Evolutionary conservation across 30 jellyfish, hydroid and myxozoan species (phyloP).

Genomic region (Hydractinia echinata): DNA sequence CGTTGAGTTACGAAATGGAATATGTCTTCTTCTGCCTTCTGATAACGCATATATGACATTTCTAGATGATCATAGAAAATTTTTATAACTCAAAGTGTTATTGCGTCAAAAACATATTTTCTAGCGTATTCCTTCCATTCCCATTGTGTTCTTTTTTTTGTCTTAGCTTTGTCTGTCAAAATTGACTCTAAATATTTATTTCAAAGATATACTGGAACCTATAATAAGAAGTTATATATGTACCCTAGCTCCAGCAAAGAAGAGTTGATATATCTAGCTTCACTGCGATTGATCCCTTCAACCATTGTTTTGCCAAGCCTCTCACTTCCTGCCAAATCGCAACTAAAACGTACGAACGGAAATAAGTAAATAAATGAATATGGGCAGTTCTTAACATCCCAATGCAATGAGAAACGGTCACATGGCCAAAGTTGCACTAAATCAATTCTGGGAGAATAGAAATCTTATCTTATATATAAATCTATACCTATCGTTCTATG

Average conservation of each 20-base stretch:
- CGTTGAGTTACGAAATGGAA: conserved; percentile 97
- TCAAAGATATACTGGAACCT: background rate
- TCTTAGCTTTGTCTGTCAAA: too few relatives aligned
- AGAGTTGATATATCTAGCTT: conserved; percentile 92
- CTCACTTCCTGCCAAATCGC: conserved; percentile 98
- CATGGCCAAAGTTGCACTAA: background rate
- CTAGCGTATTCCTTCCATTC: too few relatives aligned
- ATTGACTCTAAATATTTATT: background rate
- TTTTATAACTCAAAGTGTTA: too few relatives aligned
- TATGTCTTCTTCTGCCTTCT: conserved; percentile 86
- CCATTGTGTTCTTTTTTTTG: too few relatives aligned
- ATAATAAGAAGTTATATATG: background rate
- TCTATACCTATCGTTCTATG: too few relatives aligned
- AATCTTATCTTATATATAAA: too few relatives aligned
- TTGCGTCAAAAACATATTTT: too few relatives aligned
- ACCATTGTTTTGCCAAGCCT: conserved; percentile 96
- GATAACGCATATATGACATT: conserved; percentile 93
- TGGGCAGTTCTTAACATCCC: too few relatives aligned
- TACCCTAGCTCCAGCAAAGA: conserved; percentile 95
- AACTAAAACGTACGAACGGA: conserved; percentile 43
- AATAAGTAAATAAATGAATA: background rate
- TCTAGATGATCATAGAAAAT: conserved; percentile 20
- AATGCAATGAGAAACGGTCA: too few relatives aligned
- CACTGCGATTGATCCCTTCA: conserved; percentile 89
- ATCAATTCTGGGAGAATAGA: too few relatives aligned